Conservation (phyloP, 2,888 invertebrate species). For the Synanthedon andrenaeformis region DNA sequence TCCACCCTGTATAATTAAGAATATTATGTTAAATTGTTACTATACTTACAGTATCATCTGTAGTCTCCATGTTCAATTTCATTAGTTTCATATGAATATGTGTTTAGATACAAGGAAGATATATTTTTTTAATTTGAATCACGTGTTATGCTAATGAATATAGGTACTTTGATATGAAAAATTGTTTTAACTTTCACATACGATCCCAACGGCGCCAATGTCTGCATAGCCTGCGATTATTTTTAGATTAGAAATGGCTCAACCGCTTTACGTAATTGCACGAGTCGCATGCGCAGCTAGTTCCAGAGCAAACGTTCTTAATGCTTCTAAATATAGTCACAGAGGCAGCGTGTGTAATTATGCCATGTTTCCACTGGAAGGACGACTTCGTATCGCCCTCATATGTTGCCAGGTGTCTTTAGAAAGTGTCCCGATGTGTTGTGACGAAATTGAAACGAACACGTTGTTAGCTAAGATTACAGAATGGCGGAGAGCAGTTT, state of each 20-base stretch:
- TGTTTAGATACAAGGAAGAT: too few species aligned
- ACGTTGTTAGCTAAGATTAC: conserved; percentile 45
- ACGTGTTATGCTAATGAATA: background rate
- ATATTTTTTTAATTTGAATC: background rate
- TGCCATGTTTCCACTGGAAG: conserved; percentile 67
- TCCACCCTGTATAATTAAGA: too few species aligned
- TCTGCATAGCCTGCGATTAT: conserved; percentile 66
- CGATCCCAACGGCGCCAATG: conserved; percentile 63
- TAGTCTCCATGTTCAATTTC: background rate
- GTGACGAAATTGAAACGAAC: conserved; percentile 59
- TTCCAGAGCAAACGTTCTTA: conserved; percentile 42
- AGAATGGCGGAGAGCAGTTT: conserved; percentile 44
- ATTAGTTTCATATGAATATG: too few species aligned
- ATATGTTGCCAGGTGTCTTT: conserved; percentile 53
- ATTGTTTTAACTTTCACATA: conserved; percentile 64
- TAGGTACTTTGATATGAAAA: conserved; percentile 21
- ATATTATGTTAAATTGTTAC: too few species aligned
- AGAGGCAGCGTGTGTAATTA: conserved; percentile 62
- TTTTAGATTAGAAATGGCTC: conserved; percentile 72
- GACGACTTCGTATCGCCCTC: conserved; percentile 40
- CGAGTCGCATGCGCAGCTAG: conserved; percentile 62
- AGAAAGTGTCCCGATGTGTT: conserved; percentile 64
- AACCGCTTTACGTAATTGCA: conserved; percentile 70
- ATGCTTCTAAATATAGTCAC: conserved; percentile 67
- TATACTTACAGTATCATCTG: too few species aligned